A percentile compares a stretch with the other conserved stretches of the same genome.
Evolutionary conservation across 2,797 vertebrate genomes (phyloP).

Genomic region (Sebastes flavidus): DNA sequence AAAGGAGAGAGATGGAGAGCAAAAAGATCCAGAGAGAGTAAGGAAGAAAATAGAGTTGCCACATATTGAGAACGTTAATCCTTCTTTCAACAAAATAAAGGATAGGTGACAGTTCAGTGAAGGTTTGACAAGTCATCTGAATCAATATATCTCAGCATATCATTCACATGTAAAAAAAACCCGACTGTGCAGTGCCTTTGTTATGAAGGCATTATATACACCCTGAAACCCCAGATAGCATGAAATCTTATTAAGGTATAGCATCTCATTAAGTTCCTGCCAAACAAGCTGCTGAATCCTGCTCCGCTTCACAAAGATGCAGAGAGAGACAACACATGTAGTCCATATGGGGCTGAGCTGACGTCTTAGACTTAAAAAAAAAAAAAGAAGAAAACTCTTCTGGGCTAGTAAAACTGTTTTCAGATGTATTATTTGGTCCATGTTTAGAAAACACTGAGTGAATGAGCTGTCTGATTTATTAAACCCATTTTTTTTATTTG

Average conservation of each 20-base stretch:
- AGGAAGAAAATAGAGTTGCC: constrained; percentile 50
- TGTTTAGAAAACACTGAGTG: constrained; percentile 37
- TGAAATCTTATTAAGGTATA: constrained; percentile 76
- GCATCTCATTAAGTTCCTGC: constrained; percentile 74
- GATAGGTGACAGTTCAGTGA: constrained; percentile 43
- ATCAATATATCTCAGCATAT: constrained; percentile 55
- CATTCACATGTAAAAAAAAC: not conserved
- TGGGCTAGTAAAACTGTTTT: constrained; percentile 41
- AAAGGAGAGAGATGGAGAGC: constrained; percentile 10
- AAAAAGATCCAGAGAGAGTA: constrained; percentile 21
- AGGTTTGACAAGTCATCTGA: constrained; percentile 45
- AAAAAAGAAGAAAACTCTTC: not conserved
- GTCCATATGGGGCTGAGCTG: constrained; percentile 74
- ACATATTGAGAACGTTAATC: constrained; percentile 53
- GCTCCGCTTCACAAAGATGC: constrained; percentile 52
- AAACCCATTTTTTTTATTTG: constrained; percentile 19
- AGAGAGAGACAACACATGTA: constrained; percentile 65
- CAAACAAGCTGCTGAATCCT: constrained; percentile 59
- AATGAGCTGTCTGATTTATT: constrained; percentile 49
- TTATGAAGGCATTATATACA: constrained; percentile 55
- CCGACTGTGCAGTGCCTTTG: constrained; percentile 47
- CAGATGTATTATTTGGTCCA: constrained; percentile 57
- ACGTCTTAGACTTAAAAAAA: constrained; percentile 39
- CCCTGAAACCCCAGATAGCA: constrained; percentile 62
- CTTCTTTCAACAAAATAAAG: not conserved